Evolutionary conservation across 2,797 vertebrate species (phyloP).

Genomic region (Rhabdophis nuchalis): DNA sequence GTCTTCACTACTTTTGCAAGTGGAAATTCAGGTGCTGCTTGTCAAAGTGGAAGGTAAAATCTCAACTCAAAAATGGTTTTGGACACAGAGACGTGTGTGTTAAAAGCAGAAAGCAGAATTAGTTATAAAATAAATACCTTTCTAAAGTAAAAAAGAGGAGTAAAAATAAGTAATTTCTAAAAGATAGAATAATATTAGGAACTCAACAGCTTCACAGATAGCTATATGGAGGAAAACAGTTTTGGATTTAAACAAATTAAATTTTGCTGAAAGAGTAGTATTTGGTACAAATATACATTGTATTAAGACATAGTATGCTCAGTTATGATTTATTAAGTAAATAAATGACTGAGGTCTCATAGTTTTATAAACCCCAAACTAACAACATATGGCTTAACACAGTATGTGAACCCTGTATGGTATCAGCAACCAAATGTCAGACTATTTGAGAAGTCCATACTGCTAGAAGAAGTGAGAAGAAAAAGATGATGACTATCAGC

Average conservation of each 20-base stretch:
- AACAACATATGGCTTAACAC: neutral
- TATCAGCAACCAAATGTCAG: neutral
- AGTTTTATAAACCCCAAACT: neutral
- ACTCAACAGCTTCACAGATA: neutral
- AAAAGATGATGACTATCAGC: neutral
- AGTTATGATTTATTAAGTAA: neutral
- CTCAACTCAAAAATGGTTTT: neutral
- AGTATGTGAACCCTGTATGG: neutral
- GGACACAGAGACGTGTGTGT: neutral
- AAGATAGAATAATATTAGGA: neutral
- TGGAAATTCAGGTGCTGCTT: neutral
- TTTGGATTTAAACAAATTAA: neutral
- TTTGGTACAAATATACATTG: neutral
- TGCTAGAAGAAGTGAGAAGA: neutral
- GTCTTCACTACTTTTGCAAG: neutral
- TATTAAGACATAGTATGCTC: neutral
- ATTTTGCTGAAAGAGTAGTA: neutral
- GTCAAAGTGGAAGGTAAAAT: neutral
- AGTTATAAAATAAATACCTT: neutral
- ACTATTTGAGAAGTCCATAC: neutral
- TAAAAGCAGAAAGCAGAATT: neutral
- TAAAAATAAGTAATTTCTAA: neutral
- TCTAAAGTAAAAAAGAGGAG: neutral
- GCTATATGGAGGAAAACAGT: neutral
- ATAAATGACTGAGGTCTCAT: neutral